Evolutionary conservation across 2,797 vertebrate genomes (phyloP).

Genomic region (Tragopan temminckii): DNA sequence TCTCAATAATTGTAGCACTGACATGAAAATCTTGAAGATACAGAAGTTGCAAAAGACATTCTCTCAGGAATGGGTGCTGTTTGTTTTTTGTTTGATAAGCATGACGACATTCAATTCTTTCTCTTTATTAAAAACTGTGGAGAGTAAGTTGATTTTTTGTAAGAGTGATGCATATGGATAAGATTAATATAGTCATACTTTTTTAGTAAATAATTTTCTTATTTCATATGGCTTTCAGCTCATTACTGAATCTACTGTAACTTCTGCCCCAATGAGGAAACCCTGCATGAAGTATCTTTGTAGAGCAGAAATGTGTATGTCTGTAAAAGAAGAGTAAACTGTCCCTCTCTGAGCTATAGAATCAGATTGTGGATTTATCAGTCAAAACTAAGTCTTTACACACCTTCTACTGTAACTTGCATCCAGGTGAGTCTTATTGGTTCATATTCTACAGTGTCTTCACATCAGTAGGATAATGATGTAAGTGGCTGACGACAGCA

Average conservation of each 20-base stretch:
- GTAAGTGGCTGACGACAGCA: constrained; percentile 57
- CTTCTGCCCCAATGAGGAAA: constrained; percentile 11
- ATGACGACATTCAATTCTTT: neutral
- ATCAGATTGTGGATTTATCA: constrained; percentile 55
- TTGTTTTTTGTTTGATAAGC: constrained; percentile 50
- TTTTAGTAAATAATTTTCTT: neutral
- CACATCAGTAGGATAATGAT: constrained; percentile 65
- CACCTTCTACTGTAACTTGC: constrained; percentile 62
- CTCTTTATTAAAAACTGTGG: neutral
- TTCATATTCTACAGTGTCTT: constrained; percentile 53
- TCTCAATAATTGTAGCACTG: constrained; percentile 57
- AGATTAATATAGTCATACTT: constrained; percentile 21
- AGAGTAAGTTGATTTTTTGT: neutral
- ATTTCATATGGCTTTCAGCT: constrained; percentile 31
- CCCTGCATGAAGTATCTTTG: neutral
- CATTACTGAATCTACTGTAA: neutral
- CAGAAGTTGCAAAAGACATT: constrained; percentile 7
- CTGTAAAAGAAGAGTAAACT: neutral
- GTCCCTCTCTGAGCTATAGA: neutral
- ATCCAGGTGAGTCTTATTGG: constrained; percentile 48
- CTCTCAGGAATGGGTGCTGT: neutral
- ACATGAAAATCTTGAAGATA: constrained; percentile 38
- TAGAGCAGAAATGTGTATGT: neutral
- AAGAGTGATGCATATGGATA: neutral
- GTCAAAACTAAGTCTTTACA: constrained; percentile 41